Percentiles rank a stretch among this genome's conserved stretches.
phyloP scores from a whole-genome alignment of 2,888 invertebrate species.

The Augiades crinisus region DNA sequence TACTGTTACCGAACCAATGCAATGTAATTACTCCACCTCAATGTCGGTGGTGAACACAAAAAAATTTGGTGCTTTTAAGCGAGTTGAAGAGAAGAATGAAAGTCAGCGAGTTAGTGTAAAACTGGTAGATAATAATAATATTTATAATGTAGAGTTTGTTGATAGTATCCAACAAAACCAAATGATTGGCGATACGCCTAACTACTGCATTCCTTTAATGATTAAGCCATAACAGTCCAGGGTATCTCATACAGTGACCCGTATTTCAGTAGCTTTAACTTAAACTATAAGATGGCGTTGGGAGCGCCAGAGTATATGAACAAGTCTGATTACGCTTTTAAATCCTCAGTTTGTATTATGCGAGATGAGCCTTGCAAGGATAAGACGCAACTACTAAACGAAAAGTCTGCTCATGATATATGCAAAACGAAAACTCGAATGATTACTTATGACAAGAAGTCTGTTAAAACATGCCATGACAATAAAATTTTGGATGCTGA shows the following conservation, averaged over 20 bases:
- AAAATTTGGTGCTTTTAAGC: constrained; percentile 82
- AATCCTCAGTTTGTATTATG: constrained; percentile 81
- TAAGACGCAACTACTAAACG: constrained; percentile 67
- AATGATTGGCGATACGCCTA: constrained; percentile 81
- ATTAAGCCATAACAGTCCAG: constrained; percentile 83
- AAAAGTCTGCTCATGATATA: constrained; percentile 69
- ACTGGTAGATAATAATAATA: constrained; percentile 81
- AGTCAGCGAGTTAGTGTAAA: constrained; percentile 81
- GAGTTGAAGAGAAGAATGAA: constrained; percentile 77
- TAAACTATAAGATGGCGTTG: constrained; percentile 80
- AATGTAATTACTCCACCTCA: constrained; percentile 83
- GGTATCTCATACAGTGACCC: constrained; percentile 83
- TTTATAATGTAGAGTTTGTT: constrained; percentile 81
- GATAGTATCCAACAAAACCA: constrained; percentile 82
- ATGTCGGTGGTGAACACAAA: constrained; percentile 82
- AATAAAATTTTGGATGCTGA: constrained; percentile 66
- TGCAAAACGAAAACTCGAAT: constrained; percentile 71
- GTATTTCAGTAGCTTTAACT: constrained; percentile 82
- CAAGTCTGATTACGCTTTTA: constrained; percentile 84
- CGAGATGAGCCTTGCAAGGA: constrained; percentile 72
- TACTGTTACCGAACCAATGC: constrained; percentile 83
- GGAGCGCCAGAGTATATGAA: constrained; percentile 80
- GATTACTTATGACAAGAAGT: constrained; percentile 60
- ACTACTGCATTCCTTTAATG: constrained; percentile 81
- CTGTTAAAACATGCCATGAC: constrained; percentile 70